These are phyloP conservation scores for Lasioglossum vierecki DNA, from an alignment of 2,888 invertebrate genomes.

Conservation along the genomic window DNA sequence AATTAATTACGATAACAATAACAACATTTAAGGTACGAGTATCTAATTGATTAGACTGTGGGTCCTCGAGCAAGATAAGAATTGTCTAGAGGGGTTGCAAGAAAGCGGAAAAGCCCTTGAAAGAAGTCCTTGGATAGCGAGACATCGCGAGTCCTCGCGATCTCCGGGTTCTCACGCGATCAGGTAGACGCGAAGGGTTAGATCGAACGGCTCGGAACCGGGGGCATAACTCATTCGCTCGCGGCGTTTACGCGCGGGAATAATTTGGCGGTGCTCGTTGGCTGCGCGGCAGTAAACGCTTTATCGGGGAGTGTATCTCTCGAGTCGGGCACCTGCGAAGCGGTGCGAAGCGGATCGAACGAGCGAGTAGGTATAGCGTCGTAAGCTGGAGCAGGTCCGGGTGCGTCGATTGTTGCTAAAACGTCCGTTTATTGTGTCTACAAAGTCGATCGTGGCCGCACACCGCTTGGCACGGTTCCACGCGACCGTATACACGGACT, in stretches of 20 bases:
- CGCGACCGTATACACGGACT: conserved; percentile 19
- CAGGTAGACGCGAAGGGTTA: neutral
- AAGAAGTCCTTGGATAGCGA: neutral
- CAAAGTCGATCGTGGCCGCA: conserved; percentile 42
- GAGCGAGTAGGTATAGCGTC: neutral
- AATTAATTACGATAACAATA: no score
- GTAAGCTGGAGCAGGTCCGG: conserved; percentile 51
- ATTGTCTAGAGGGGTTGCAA: neutral
- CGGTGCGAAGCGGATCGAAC: neutral
- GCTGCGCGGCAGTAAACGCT: conserved; percentile 28
- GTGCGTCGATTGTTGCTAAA: conserved; percentile 53
- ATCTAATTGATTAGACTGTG: neutral
- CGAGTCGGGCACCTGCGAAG: conserved; percentile 30
- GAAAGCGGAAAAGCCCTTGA: neutral
- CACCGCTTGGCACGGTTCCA: conserved; percentile 62
- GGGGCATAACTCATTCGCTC: conserved; percentile 22
- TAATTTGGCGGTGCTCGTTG: conserved; percentile 36
- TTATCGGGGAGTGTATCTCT: conserved; percentile 36
- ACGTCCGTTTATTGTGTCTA: conserved; percentile 65
- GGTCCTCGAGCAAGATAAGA: neutral
- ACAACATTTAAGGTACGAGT: neutral
- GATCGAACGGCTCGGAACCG: neutral
- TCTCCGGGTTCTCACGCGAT: conserved; percentile 18
- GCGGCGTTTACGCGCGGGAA: conserved; percentile 24
- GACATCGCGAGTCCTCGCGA: neutral